Percentiles rank a stretch among this genome's conserved stretches.
Conservation (phyloP, 2,113 vertebrate genomes). For the Bothrops jararaca region DNA sequence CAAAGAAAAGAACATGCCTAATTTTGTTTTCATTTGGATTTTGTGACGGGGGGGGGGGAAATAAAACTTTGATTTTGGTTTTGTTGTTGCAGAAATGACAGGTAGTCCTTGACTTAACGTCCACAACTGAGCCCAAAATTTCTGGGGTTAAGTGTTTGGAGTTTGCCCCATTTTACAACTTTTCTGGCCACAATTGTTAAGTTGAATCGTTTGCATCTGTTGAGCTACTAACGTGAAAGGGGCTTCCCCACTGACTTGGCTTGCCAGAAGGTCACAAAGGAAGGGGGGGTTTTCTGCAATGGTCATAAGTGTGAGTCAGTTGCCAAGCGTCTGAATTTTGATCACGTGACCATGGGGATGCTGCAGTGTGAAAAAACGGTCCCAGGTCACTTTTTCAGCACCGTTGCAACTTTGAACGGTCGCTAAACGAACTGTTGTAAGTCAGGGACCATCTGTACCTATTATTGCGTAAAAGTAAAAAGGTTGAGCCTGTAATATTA, state of each 20-base stretch:
- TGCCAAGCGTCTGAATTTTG: background rate
- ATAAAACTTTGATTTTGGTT: background rate
- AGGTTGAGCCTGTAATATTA: background rate
- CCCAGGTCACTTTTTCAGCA: background rate
- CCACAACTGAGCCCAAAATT: background rate
- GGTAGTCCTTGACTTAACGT: background rate
- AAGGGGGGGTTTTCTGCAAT: background rate
- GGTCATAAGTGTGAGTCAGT: background rate
- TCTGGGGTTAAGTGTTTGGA: background rate
- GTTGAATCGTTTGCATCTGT: background rate
- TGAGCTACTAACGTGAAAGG: background rate
- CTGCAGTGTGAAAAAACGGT: background rate
- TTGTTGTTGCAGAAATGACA: background rate
- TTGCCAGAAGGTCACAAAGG: background rate
- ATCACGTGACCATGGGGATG: background rate
- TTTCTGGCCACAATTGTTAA: background rate
- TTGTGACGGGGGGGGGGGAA: background rate
- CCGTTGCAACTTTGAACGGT: background rate
- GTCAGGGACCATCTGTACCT: background rate
- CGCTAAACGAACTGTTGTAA: background rate
- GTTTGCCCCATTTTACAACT: background rate
- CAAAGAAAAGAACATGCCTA: background rate
- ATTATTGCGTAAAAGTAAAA: background rate
- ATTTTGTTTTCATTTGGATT: background rate
- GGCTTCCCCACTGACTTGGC: background rate